Evolutionary conservation across 92 coral and sea anemone genomes (phyloP), one percentile per base, ranked within the genome.

Genomic region (Porites evermanni): DNA sequence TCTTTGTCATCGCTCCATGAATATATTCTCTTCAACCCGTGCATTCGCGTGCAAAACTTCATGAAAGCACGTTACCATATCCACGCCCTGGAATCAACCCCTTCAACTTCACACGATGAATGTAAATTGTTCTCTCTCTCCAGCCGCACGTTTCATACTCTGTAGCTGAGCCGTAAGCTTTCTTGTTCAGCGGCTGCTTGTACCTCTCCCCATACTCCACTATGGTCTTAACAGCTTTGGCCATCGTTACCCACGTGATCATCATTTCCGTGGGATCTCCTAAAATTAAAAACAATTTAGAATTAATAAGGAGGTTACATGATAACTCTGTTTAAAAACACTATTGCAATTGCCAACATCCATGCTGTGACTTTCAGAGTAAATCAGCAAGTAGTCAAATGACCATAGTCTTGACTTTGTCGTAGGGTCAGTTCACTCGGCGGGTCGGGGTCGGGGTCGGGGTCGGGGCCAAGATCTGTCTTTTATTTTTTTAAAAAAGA

Each of bases 211-310:
- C 96, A 79, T 87, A 97, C 91, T 97, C 98, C 20, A 97, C 99
- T 14, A 86, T 44, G 18, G 89, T 93, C 60, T 91, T 91, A 0
- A 60, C 69, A 2, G 98, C 78, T 64, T 86, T 64, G 2, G 92
- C 89, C 58, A 88, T 23, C 8, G 99, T 97, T 53, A 94, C 83
- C 99, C 99, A 97, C 47, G 99, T 95, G 29, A 97, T 89, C 88
- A 95, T 91, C 97, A 97, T 97, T 74, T 95, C 97, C 51, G 93
- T 89, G 3, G 88, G 84, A 87, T 94, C 90, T 47, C 91, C 98
- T 94, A 70, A 1, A 75, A 53, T 38, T 38, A 38, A 38, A 38
- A 38, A 38, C 47, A 38, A 38, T 38, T 38, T 38, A 38, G 47
- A 38, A 38, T 38, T 38, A 6, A 38, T 38, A 6, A 0, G 6